Base-by-base conservation (phyloP, 2,113 vertebrate genomes). In the Melanotaenia duboulayi region DNA sequence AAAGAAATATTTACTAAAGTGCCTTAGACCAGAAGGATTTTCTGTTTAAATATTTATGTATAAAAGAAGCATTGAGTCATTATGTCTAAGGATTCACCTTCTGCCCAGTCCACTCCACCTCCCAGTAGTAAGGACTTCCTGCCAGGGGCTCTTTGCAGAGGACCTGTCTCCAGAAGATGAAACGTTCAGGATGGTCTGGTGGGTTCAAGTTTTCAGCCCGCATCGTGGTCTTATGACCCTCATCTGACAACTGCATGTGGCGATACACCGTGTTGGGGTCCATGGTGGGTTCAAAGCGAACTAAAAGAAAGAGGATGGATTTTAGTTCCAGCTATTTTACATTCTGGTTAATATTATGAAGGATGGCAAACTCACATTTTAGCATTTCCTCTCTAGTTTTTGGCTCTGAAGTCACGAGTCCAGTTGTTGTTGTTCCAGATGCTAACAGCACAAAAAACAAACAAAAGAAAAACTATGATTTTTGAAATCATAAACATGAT, bases 121-220 rank as follows among this genome's bases (percentile, higher is more conserved):
- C 94, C 92, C 92, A 95, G 89, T 95, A 95, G 79, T 91, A 93
- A 4, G 92, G 92, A 65, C 92, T 92, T 32, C 93, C 93, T 13
- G 74, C 92, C 80, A 94, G 72, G 0, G 89, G 66, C 80, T 94
- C 91, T 42, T 39, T 84, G 80, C 94, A 93, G 58, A 95, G 85
- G 42, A 94, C 84, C 77, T 94, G 94, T 24, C 93, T 90, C 94
- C 93, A 95, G 87, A 82, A 94, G 1, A 55, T n/a, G 77, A 95
- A 95, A 42, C 94, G 92, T 4, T 93, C 92, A 0, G 90, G 80
- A 20, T 92, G 86, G 8, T 93, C 89, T 0, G 87, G 82, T 1
- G 87, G 90, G 52, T 92, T 91, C 50, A 90, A 80, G 59, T 86
- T 92, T 74, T 92, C 93, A 2, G 89, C 69, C 1, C 83, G 73